A percentile compares a stretch with the other conserved stretches of the same genome.
Conservation (phyloP, 2,888 invertebrate species). For the Dermolepida albohirtum region DNA sequence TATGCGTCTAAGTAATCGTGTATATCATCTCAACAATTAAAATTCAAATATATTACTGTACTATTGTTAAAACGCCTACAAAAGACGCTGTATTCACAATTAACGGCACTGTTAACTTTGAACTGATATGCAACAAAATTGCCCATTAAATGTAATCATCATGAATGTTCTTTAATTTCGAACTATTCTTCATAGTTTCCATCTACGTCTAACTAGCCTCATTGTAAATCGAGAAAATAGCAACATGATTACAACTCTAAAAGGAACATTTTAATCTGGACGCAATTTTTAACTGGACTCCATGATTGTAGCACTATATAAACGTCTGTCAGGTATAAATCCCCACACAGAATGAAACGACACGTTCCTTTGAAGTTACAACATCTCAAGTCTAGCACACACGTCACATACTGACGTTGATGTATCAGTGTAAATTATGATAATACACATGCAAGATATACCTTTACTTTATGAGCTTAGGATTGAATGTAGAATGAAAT, state of each 20-base stretch:
- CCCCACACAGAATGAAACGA: slow-evolving; percentile 39
- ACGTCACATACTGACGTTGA: slow-evolving; percentile 37
- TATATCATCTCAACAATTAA: too few relatives aligned
- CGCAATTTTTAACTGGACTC: slow-evolving; percentile 3
- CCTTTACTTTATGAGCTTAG: too few relatives aligned
- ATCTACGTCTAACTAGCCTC: slow-evolving; percentile 10
- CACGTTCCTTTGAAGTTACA: slow-evolving; percentile 34
- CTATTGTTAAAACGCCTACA: too few relatives aligned
- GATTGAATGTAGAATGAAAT: too few relatives aligned
- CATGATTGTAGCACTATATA: slow-evolving; percentile 35
- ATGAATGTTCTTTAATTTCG: too few relatives aligned
- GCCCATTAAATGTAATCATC: too few relatives aligned
- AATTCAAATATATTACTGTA: too few relatives aligned
- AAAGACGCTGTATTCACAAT: too few relatives aligned
- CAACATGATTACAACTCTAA: slow-evolving; percentile 19
- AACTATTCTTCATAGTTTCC: too few relatives aligned
- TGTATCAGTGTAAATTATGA: slow-evolving; percentile 32
- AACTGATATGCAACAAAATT: too few relatives aligned
- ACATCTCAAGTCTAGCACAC: slow-evolving; percentile 8
- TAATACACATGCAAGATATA: slow-evolving; percentile 2
- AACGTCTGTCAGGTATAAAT: slow-evolving; percentile 41
- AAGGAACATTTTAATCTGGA: slow-evolving; percentile 23
- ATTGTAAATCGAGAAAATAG: slow-evolving; percentile 27
- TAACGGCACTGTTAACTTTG: too few relatives aligned
- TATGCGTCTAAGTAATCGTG: too few relatives aligned